phyloP scores from a whole-genome alignment of 1,140 invertebrate genomes.

The Sipha flava region DNA sequence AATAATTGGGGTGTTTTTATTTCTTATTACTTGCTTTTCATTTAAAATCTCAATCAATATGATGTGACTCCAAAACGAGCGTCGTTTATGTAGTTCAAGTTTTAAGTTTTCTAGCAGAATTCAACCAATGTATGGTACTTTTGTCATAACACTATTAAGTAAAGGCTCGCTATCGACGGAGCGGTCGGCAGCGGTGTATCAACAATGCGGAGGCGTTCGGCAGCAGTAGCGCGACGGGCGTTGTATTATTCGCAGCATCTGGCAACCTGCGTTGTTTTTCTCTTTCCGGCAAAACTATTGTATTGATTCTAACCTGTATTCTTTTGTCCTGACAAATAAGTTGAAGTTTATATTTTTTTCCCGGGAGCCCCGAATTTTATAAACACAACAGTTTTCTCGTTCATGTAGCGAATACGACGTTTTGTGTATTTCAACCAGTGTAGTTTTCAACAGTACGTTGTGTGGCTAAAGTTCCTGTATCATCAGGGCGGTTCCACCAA shows the following conservation, averaged over 20 bases:
- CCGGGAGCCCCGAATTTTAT: slow-evolving; percentile 5
- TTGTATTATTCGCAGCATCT: background rate
- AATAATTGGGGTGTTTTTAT: no score
- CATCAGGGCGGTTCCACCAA: slow-evolving; percentile 26
- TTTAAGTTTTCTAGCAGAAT: no score
- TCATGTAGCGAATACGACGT: background rate
- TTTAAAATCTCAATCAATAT: no score
- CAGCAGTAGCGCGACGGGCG: no score
- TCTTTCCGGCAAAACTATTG: slow-evolving; percentile 28
- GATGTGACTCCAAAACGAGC: no score
- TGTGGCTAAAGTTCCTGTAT: background rate
- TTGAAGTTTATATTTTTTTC: slow-evolving; percentile 10
- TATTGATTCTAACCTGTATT: slow-evolving; percentile 33
- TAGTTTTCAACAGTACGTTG: background rate
- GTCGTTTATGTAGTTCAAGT: no score
- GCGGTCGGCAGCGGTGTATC: no score
- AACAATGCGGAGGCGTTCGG: no score
- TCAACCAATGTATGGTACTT: no score
- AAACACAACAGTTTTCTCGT: slow-evolving; percentile 9
- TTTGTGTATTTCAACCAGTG: background rate
- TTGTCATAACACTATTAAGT: no score
- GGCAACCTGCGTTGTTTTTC: slow-evolving; percentile 25
- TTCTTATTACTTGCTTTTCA: no score
- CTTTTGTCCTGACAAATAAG: slow-evolving; percentile 16
- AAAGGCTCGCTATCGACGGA: no score